Evolutionary conservation across 2,888 invertebrate genomes (phyloP), one percentile per base, ranked within the genome.

Genomic region (Tipula unca): DNA sequence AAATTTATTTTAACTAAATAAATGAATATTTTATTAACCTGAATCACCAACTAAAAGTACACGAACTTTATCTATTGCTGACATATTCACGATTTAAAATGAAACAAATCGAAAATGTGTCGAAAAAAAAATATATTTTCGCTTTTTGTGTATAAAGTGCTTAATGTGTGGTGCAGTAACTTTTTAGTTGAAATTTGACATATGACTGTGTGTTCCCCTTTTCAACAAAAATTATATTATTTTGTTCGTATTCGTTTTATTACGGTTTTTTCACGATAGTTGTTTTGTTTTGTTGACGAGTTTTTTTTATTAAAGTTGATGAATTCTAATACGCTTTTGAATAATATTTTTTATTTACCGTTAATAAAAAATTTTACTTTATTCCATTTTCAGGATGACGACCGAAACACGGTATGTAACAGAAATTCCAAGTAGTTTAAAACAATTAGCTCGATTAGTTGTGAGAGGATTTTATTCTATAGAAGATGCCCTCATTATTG

Each of bases 401-500:
- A 36, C 84, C 25, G 36, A 84, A 36, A 35, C 32, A 20, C 35
- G 36, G 5, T 84, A 36, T 17, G 84, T 97, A 29, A 96, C 96
- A 2, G 98, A 98, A 91, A 96, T 99, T 54, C 99, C 99, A 20
- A 97, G 96, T 90, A 96, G 96, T 89, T 93, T 99, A 87, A 98
- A 98, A 90, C 96, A 98, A 90, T 92, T 99, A 86, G 97, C 98
- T 25, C 93, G 98, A 86, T 93, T 98, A 36, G 97, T 98, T 25
- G 97, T 97, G 0, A 92, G 98, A 88, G 98, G 98, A 1, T 99
- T 99, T 91, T 99, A 98, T 90, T 94, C 95, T 0, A 95, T 96
- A 87, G 98, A 99, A 91, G 98, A 99, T 93, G 95, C 97, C 0
- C 93, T 99, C 32, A 96, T 99, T 86, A 95, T 99, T 85, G 98